Evolutionary conservation across 2,113 vertebrate genomes (phyloP).

Genomic region (Lagopus muta): DNA sequence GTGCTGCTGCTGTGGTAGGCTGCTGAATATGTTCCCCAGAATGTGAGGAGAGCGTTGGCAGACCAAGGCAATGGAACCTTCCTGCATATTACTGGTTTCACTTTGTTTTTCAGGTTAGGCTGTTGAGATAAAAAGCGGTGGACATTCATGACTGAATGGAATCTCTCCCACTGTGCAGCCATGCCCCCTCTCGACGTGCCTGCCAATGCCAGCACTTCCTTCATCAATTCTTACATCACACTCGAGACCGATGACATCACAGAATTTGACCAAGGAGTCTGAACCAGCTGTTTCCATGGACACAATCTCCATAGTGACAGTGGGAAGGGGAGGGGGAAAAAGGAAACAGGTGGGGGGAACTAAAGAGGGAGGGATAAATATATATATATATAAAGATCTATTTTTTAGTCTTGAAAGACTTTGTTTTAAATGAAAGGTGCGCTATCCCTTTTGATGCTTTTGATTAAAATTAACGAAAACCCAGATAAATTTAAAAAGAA

Average conservation of each 20-base stretch:
- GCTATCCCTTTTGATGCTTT: conserved; percentile 83
- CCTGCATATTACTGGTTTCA: not conserved
- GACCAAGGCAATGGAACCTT: not conserved
- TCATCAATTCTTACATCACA: conserved; percentile 80
- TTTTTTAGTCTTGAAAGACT: conserved; percentile 88
- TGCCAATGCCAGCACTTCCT: conserved; percentile 82
- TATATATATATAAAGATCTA: conserved; percentile 87
- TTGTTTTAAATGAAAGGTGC: conserved; percentile 87
- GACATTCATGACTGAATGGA: conserved; percentile 73
- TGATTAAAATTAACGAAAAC: conserved; percentile 75
- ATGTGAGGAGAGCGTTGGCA: not conserved
- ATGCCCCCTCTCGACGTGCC: conserved; percentile 73
- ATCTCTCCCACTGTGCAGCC: conserved; percentile 76
- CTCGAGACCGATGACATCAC: conserved; percentile 76
- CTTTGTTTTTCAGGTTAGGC: conserved; percentile 81
- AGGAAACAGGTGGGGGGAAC: conserved; percentile 76
- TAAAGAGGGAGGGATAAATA: conserved; percentile 81
- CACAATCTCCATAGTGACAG: conserved; percentile 85
- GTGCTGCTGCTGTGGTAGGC: not conserved
- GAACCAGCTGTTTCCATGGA: conserved; percentile 86
- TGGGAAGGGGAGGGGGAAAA: conserved; percentile 76
- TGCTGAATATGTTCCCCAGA: not conserved
- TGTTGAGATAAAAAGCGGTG: conserved; percentile 82
- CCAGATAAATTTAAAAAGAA: conserved; percentile 69
- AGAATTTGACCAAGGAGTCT: conserved; percentile 80